Evolutionary conservation across 2,888 invertebrate species (phyloP).

Genomic region (Theretra japonica): DNA sequence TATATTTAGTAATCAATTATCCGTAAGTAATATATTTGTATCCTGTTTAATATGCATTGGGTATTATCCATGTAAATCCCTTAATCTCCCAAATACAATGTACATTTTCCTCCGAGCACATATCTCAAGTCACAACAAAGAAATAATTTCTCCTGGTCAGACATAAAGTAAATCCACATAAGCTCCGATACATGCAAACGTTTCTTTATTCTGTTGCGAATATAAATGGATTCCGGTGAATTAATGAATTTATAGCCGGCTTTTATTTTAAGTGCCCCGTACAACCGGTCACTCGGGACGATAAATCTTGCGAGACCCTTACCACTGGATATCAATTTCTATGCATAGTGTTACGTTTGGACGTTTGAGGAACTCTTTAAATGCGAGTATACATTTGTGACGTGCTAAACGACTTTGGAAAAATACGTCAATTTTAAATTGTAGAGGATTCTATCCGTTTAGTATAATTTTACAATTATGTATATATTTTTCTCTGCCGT

Average conservation of each 20-base stretch:
- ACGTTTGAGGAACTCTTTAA: background rate
- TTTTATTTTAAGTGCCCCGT: constrained; percentile 58
- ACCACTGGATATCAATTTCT: constrained; percentile 31
- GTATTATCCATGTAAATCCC: background rate
- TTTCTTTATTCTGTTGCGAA: constrained; percentile 37
- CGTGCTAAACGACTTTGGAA: background rate
- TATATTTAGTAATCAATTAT: background rate
- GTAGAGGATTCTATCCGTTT: too few relatives aligned
- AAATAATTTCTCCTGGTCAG: constrained; percentile 18
- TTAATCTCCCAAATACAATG: background rate
- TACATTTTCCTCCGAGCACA: background rate
- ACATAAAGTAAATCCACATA: constrained; percentile 24
- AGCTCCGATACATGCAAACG: constrained; percentile 26
- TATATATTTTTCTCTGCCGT: too few relatives aligned
- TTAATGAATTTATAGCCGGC: constrained; percentile 64
- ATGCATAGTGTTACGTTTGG: constrained; percentile 19
- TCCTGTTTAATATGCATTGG: constrained; percentile 8
- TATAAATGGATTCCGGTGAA: constrained; percentile 58
- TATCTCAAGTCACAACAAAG: constrained; percentile 12
- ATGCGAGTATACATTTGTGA: background rate
- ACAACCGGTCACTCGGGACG: constrained; percentile 47
- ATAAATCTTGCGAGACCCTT: constrained; percentile 47
- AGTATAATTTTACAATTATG: too few relatives aligned
- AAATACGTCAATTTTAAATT: background rate
- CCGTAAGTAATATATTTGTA: background rate